Base-by-base conservation (phyloP, 2,888 invertebrate genomes). In the Eupithecia subfuscata region DNA sequence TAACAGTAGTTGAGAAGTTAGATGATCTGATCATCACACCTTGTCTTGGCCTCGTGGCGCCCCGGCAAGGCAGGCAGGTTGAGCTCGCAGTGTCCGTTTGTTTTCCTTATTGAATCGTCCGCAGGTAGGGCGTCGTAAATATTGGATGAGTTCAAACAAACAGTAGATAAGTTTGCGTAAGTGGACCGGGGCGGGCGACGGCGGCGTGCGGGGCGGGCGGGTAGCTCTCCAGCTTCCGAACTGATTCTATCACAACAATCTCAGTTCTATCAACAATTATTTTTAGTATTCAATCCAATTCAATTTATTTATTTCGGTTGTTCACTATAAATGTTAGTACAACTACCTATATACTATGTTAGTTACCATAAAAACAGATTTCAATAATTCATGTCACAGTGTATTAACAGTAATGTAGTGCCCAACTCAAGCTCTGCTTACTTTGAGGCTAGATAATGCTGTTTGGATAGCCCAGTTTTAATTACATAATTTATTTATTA, bases 91-190 rank as follows among this genome's bases (percentile, higher is more conserved):
- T 14, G 25, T 60, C 25, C 25, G 60, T 60, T 60, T 60, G 60
- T 60, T 60, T 60, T 60, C 25, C 60, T 60, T 60, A 60, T 60
- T 60, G 60, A 60, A 60, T 25, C 22, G 25, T 60, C 60, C 25
- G 22, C 25, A 60, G 60, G 60, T 60, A 60, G 60, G 60, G 60
- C 25, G 60, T 9, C 60, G 60, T 60, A 60, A 60, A 60, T 60
- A 60, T 60, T 60, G 25, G 60, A 60, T 60, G 60, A 60, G 60
- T 60, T 60, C 60, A 60, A 60, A 60, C 60, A 60, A 60, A 60
- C 25, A 60, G 60, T 60, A 60, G 60, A 60, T 60, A 60, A 60
- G 22, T 25, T 60, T 14, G 25, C 25, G 60, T 60, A 60, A 60
- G 60, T 60, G 25, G 60, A 60, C 43, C 25, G 60, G 63, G 43